Evolutionary conservation across 1,140 invertebrate species (phyloP).

Genomic region (Neuroterus valhalla): DNA sequence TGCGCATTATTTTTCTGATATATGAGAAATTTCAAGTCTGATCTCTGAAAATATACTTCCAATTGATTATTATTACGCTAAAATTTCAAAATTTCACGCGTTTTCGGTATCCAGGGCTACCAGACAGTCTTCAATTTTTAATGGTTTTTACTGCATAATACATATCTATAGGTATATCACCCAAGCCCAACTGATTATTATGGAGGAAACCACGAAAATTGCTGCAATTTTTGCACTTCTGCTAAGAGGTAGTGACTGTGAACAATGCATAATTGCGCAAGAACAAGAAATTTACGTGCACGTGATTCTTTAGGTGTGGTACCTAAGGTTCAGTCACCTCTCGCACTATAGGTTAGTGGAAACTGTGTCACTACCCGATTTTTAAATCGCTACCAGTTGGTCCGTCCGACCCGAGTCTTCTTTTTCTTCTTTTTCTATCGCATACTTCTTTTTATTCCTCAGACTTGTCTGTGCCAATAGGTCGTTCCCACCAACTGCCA

Average conservation of each 20-base stretch:
- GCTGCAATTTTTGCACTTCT: background rate
- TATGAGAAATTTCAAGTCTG: too few species aligned
- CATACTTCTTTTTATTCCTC: background rate
- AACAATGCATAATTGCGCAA: conserved; percentile 7
- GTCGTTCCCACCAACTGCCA: background rate
- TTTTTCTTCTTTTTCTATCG: conserved; percentile 33
- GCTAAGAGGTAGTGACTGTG: background rate
- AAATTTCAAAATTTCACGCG: too few species aligned
- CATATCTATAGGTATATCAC: too few species aligned
- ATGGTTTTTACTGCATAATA: too few species aligned
- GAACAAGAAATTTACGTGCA: background rate
- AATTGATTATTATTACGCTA: too few species aligned
- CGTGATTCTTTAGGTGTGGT: conserved; percentile 15
- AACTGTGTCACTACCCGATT: conserved; percentile 62
- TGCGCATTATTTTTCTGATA: too few species aligned
- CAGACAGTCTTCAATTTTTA: too few species aligned
- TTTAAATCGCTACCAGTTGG: conserved; percentile 46
- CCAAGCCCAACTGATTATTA: too few species aligned
- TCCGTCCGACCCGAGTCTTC: conserved; percentile 30
- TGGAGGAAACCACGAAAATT: too few species aligned
- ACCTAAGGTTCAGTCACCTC: conserved; percentile 59
- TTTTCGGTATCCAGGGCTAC: too few species aligned
- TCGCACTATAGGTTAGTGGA: conserved; percentile 50
- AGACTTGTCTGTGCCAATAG: background rate
- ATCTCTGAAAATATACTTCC: too few species aligned